phyloP scores from a whole-genome alignment of 2,888 invertebrate genomes.

The Catocala nupta region DNA sequence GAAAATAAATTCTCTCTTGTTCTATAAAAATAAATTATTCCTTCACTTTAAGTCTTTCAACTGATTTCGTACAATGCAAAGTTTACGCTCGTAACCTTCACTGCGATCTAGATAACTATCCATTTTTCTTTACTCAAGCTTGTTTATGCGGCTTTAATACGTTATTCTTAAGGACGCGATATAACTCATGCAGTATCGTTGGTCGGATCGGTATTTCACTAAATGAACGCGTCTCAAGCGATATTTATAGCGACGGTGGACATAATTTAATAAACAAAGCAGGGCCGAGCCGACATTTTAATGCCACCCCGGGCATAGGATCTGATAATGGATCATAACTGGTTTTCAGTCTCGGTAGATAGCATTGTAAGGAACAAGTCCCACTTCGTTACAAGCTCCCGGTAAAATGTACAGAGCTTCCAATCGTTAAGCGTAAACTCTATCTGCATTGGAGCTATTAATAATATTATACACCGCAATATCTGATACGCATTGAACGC shows the following conservation, averaged over 20 bases:
- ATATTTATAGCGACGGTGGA: conserved; percentile 84
- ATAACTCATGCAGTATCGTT: conserved; percentile 83
- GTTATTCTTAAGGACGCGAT: conserved; percentile 76
- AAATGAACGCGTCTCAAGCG: conserved; percentile 81
- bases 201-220: conserved; percentile 83
- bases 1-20: conserved; percentile 12
- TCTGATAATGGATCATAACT: conserved; percentile 86
- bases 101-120: conserved; percentile 66
- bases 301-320: conserved; percentile 83
- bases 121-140: conserved; percentile 70
- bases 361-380: conserved; percentile 84
- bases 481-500: conserved; percentile 75
- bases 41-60: background rate
- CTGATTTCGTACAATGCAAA: conserved; percentile 26
- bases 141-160: conserved; percentile 69
- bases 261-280: conserved; percentile 88
- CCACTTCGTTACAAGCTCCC: conserved; percentile 83
- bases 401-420: conserved; percentile 72
- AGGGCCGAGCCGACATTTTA: conserved; percentile 79
- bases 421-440: conserved; percentile 68
- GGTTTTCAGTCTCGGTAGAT: conserved; percentile 80
- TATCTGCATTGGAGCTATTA: conserved; percentile 79
- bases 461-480: conserved; percentile 75
- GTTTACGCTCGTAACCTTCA: conserved; percentile 51
- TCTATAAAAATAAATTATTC: conserved; percentile 1